phyloP scores from a whole-genome alignment of 2,888 invertebrate species.

The Cheilosia vulpina region DNA sequence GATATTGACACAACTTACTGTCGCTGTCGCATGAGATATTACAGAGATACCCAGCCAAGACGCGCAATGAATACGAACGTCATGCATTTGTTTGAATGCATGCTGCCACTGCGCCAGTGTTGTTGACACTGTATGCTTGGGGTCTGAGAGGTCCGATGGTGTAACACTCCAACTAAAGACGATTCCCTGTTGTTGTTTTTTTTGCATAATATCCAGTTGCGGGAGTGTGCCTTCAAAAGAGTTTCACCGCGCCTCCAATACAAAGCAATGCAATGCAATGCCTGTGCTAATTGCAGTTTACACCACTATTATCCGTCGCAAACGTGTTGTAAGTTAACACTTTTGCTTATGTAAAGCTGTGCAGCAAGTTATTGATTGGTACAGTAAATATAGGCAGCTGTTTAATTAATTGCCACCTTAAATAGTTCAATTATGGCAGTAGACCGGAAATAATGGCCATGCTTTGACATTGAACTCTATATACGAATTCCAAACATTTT shows the following conservation, averaged over 20 bases:
- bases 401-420: conserved; percentile 14
- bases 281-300: conserved; percentile 34
- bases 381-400: neutral
- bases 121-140: conserved; percentile 43
- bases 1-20: conserved; percentile 54
- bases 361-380: neutral
- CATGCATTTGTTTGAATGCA: neutral
- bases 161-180: conserved; percentile 27
- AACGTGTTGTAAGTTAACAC: conserved; percentile 45
- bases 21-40: conserved; percentile 9
- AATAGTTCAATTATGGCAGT: conserved; percentile 4
- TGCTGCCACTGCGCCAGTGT: conserved; percentile 2
- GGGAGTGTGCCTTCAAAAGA: conserved; percentile 44
- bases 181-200: conserved; percentile 14
- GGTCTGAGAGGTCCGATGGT: conserved; percentile 22
- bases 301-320: neutral
- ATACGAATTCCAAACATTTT: conserved; percentile 19
- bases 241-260: conserved; percentile 43
- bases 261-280: conserved; percentile 7
- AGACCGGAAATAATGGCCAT: conserved; percentile 1
- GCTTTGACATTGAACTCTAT: conserved; percentile 23
- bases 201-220: conserved; percentile 43
- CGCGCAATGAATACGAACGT: conserved; percentile 24
- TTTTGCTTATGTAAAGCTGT: conserved; percentile 34
- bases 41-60: conserved; percentile 1